Evolutionary conservation across 2,888 invertebrate species (phyloP), one percentile per base, ranked within the genome.

Genomic region (Limnephilus rhombicus): DNA sequence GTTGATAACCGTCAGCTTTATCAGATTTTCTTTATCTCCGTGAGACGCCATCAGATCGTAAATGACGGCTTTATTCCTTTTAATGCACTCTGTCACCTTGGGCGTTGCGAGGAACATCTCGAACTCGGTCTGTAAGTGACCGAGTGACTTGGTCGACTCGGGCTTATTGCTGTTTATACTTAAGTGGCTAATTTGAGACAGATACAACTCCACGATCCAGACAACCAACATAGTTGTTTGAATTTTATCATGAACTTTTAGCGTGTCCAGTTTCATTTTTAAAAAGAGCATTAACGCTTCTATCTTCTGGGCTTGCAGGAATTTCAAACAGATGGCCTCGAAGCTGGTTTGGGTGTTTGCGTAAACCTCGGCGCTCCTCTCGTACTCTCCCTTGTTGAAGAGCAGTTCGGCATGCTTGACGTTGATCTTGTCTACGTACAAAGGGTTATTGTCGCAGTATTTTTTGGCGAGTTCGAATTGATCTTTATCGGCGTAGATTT

Each of bases 11-110:
- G 99, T 98, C 90, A 99, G 96, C 94, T 98, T 98, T 53, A 99
- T 97, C 31, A 99, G 95, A 95, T 99, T 99, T 93, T 98, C 97
- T 93, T 98, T 98, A 95, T 99, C 99, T 0, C 99, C 99, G 94
- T 99, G 99, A 93, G 98, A 98, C 0, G 98, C 97, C 96, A 99
- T 98, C 92, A 99, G 95, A 94, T 98, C 98, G 94, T 99, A 99
- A 89, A 99, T 97, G 0, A 98, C 98, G 1, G 97, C 97, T 94
- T 98, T 98, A 94, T 99, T 98, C 92, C 97, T 97, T 92, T 97
- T 97, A 94, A 99, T 97, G 95, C 98, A 98, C 93, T 98, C 98
- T 94, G 97, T 96, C 0, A 98, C 98, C 94, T 97, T 97, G 0
- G 97, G 96, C 90, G 97, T 96, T 3, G 97, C 95, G 93, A 99